A percentile compares a stretch with the other conserved stretches of the same genome.
Evolutionary conservation across 2,797 vertebrate species (phyloP).

Genomic region (Pogoniulus pusillus): DNA sequence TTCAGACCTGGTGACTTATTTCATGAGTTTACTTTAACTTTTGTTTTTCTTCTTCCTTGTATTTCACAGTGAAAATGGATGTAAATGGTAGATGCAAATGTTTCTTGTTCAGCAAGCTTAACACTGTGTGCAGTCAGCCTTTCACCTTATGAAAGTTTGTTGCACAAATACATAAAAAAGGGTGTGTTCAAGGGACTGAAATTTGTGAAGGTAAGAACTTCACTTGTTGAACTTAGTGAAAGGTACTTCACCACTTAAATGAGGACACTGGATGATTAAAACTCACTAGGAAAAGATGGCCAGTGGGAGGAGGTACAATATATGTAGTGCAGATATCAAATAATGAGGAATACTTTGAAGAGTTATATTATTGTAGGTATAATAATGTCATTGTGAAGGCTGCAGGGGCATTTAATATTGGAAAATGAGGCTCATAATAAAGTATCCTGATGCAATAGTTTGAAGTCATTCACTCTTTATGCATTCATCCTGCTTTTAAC

Average conservation of each 20-base stretch:
- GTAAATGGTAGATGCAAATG: background rate
- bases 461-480: background rate
- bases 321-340: background rate
- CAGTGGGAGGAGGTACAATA: background rate
- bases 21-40: background rate
- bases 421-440: background rate
- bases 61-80: background rate
- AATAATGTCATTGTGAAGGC: background rate
- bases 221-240: background rate
- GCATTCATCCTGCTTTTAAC: background rate
- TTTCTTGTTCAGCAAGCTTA: background rate
- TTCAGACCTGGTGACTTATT: background rate
- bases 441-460: background rate
- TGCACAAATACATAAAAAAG: background rate
- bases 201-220: background rate
- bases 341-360: background rate
- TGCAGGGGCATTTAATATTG: background rate
- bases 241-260: background rate
- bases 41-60: background rate
- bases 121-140: background rate
- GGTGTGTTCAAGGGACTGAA: background rate
- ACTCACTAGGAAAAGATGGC: background rate
- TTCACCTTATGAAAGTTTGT: background rate
- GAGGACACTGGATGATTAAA: background rate
- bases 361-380: no score